Conservation (phyloP, 2,888 invertebrate genomes). For the Aspidapion aeneum region DNA sequence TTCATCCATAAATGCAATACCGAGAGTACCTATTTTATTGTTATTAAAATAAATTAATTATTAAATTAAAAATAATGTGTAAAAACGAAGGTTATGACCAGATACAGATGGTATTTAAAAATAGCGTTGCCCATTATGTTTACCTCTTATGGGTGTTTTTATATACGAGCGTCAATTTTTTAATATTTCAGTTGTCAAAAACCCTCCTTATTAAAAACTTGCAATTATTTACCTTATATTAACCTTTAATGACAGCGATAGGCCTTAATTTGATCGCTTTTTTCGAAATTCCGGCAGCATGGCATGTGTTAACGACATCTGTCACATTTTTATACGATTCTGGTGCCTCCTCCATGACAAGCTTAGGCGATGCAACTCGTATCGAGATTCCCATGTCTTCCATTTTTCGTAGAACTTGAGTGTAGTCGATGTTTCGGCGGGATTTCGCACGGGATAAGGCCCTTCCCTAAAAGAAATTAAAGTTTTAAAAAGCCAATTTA, state of each 20-base stretch:
- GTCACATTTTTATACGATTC: conserved; percentile 99
- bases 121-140: no score
- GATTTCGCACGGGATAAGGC: conserved; percentile 97
- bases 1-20: no score
- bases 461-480: conserved; percentile 74
- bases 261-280: conserved; percentile 95
- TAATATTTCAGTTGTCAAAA: no score
- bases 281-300: conserved; percentile 94
- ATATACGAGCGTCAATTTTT: no score
- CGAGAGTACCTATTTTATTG: no score
- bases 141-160: no score
- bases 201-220: no score
- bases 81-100: no score
- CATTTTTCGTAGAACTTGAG: conserved; percentile 81
- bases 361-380: conserved; percentile 96
- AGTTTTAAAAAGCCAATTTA: neutral
- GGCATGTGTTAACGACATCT: conserved; percentile 98
- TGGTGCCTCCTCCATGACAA: conserved; percentile 99
- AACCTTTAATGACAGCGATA: conserved; percentile 98
- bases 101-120: no score
- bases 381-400: conserved; percentile 88
- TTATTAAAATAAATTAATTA: no score
- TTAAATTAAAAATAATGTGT: no score
- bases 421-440: conserved; percentile 90
- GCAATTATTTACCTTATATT: conserved; percentile 3